Conservation (phyloP, 2,797 vertebrate genomes). For the Pseudochromis fuscus region DNA sequence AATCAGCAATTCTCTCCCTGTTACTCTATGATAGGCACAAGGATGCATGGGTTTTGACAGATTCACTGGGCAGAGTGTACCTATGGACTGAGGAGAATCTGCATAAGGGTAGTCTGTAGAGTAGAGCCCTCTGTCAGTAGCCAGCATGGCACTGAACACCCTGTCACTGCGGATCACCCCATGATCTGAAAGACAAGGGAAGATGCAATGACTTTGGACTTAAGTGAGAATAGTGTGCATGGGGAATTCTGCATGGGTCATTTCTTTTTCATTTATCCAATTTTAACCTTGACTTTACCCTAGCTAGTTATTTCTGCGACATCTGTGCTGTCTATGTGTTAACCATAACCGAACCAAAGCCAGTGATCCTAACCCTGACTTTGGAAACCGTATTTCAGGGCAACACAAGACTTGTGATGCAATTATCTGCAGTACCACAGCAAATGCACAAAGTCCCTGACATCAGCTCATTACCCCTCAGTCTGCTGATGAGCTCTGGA, state of each 20-base stretch:
- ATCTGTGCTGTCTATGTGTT: too few relatives aligned
- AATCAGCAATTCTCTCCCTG: slow-evolving; percentile 1
- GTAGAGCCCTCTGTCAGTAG: slow-evolving; percentile 92
- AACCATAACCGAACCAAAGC: not conserved
- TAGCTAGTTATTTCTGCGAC: not conserved
- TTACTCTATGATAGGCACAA: not conserved
- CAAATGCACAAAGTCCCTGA: not conserved
- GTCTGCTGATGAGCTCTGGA: slow-evolving; percentile 89
- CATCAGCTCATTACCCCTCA: slow-evolving; percentile 82
- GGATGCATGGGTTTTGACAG: not conserved
- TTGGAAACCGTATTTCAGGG: not conserved
- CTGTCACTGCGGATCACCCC: slow-evolving; percentile 87
- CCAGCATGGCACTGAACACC: slow-evolving; percentile 89
- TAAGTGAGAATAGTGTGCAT: not conserved
- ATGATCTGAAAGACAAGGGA: slow-evolving; percentile 82
- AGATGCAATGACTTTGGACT: not conserved
- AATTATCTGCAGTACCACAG: too few relatives aligned
- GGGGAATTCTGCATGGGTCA: not conserved
- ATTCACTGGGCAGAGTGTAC: slow-evolving; percentile 73
- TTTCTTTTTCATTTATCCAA: too few relatives aligned
- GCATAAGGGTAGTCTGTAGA: slow-evolving; percentile 88
- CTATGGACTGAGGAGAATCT: slow-evolving; percentile 93
- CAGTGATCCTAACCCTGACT: not conserved
- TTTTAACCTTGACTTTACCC: too few relatives aligned
- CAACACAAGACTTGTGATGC: too few relatives aligned